These are phyloP conservation scores for Bubo bubo DNA, from an alignment of 2,113 vertebrate species.

Conservation along the genomic window DNA sequence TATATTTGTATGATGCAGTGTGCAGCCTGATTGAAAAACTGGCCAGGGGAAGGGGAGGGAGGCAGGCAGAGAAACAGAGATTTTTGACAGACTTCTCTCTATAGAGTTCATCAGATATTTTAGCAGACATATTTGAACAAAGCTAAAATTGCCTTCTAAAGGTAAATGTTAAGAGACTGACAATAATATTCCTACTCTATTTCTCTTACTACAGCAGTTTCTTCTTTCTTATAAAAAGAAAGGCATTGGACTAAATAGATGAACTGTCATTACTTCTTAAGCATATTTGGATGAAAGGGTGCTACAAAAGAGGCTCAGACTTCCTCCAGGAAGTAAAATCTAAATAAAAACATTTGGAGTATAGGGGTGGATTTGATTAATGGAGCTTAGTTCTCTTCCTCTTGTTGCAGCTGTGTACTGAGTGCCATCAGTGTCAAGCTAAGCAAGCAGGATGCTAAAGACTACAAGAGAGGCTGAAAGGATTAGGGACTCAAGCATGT, in stretches of 20 bases:
- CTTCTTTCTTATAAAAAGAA: background rate
- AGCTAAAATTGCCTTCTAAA: background rate
- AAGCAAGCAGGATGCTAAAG: background rate
- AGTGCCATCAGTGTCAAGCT: background rate
- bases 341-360: background rate
- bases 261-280: background rate
- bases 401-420: background rate
- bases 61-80: background rate
- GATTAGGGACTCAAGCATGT: background rate
- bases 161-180: background rate
- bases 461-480: background rate
- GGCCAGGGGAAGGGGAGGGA: background rate
- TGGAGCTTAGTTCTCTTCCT: background rate
- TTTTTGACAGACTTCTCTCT: background rate
- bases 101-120: background rate
- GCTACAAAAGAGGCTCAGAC: background rate
- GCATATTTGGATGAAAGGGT: background rate
- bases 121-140: background rate
- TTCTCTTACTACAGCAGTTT: background rate
- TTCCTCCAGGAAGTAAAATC: background rate
- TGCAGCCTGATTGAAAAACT: background rate
- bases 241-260: background rate
- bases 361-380: background rate
- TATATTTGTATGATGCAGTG: background rate
- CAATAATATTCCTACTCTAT: background rate